Base-by-base conservation (phyloP, 2,888 invertebrate species). In the Silvanus unidentatus region DNA sequence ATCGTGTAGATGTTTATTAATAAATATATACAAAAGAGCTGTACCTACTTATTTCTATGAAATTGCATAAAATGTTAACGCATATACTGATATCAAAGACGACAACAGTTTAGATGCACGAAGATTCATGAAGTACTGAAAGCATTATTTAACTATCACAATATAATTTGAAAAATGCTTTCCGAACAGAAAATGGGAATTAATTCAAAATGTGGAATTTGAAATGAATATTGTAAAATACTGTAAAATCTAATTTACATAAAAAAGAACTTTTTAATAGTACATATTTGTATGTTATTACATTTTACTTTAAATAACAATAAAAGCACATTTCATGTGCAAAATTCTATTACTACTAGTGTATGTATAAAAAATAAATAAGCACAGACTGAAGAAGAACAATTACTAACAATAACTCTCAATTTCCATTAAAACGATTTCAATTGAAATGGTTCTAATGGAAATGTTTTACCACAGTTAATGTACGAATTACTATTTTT, bases 401-500 rank as follows among this genome's bases (percentile, higher is more conserved):
- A 37, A 37, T 11, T 37, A 15, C 37, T 8, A 32, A n/a, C n/a
- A n/a, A 5, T 32, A 12, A 32, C 32, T 32, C n/a, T 37, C 4
- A 15, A 48, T 55, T 55, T 55, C 49, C 43, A 53, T 48, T 47
- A 46, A 45, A 55, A 50, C 53, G 52, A 51, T 49, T 9, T 8
- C 15, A 39, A 16, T 34, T 15, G 22, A 36, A 40, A 49, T 55
- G 59, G 61, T 58, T 60, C 47, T 50, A 57, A 57, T 53, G 55
- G 57, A 63, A 63, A 58, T 40, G 16, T 40, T 28, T 5, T 5
- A 37, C 15, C 30, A 56, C 62, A 65, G 65, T 64, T 63, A 53
- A 57, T 52, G 63, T 64, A 63, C 62, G 61, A 65, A 60, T 46
- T 34, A 37, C 42, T 37, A 37, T 2, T 37, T 11, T 15, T 11